Evolutionary conservation across 1,140 invertebrate genomes (phyloP), one percentile per base, ranked within the genome.

Genomic region (Palaemon carinicauda): DNA sequence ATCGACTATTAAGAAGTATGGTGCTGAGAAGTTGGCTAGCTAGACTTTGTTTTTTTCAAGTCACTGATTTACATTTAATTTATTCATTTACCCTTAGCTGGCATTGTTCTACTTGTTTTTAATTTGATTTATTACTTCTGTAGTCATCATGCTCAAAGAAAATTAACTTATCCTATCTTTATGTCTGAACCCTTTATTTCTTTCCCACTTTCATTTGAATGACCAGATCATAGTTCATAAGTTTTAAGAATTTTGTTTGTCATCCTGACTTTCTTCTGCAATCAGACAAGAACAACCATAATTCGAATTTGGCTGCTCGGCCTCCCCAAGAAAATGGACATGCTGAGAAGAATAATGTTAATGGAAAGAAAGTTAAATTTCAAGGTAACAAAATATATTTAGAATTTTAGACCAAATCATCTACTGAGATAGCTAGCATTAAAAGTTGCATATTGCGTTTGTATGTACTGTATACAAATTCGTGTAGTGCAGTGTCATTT

Each of bases 361-460:
- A 85, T 78, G 75, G 74, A 77, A 85, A 85, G 82, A 85, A 53
- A 79, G 82, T 85, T 71, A 85, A 85, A 53, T 85, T 85, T 79
- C 82, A 85, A 85, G 82, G 82, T 85, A 85, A 85, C 75, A 24
- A 19, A 24, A 17, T 73, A 56, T 29, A 75, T 31, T 54, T 65
- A 81, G 60, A 54, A 56, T 27, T 24, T 60, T 81, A 81, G 52
- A 79, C 27, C 29, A 69, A 19, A 19, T 50, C 69, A 50, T 54
- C 33, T 41, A 81, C 29, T 81, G 53, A 71, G 3, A 24, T 41
- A 51, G 21, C 21, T 21, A 69, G 29, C 21, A 69, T 27, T 21
- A 60, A 60, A 60, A 69, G 29, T 69, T 69, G 60, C 29, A 69
- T 69, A 69, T 24, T 69, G 14, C 29, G 29, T 14, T 69, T 69